These are phyloP conservation scores for Ascaphus truei DNA, from an alignment of 2,113 vertebrate species.

Conservation along the genomic window DNA sequence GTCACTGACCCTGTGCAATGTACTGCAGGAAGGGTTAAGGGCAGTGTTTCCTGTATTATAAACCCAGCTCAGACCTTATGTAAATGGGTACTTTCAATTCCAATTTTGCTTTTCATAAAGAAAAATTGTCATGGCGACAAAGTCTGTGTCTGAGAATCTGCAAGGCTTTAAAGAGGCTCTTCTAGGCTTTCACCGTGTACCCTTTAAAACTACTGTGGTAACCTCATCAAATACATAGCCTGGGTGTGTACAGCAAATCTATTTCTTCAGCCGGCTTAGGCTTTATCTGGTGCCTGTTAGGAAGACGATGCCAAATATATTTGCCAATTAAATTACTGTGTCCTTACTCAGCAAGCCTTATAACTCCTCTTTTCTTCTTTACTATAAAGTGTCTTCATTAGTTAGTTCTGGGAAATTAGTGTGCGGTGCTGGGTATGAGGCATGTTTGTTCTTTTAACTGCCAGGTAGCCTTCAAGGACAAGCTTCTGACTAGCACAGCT, in stretches of 20 bases:
- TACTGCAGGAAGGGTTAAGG: background rate
- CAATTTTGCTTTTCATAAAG: conserved; percentile 4
- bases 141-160: conserved; percentile 3
- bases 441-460: background rate
- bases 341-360: background rate
- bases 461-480: background rate
- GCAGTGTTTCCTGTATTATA: background rate
- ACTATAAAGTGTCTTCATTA: conserved; percentile 1
- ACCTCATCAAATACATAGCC: conserved; percentile 11
- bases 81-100: conserved; percentile 10
- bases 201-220: background rate
- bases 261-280: conserved; percentile 21
- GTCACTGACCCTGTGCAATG: background rate
- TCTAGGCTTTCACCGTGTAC: background rate
- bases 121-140: conserved; percentile 32
- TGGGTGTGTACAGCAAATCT: background rate
- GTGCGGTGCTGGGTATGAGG: background rate
- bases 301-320: background rate
- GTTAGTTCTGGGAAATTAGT: conserved; percentile 7
- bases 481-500: background rate
- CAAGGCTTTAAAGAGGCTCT: conserved; percentile 2
- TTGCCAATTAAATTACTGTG: conserved; percentile 24
- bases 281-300: background rate
- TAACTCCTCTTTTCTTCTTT: background rate
- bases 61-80: background rate